Percentiles rank a stretch among this genome's conserved stretches.
Evolutionary conservation across 2,113 vertebrate genomes (phyloP).

Genomic region (Sylvia atricapilla): DNA sequence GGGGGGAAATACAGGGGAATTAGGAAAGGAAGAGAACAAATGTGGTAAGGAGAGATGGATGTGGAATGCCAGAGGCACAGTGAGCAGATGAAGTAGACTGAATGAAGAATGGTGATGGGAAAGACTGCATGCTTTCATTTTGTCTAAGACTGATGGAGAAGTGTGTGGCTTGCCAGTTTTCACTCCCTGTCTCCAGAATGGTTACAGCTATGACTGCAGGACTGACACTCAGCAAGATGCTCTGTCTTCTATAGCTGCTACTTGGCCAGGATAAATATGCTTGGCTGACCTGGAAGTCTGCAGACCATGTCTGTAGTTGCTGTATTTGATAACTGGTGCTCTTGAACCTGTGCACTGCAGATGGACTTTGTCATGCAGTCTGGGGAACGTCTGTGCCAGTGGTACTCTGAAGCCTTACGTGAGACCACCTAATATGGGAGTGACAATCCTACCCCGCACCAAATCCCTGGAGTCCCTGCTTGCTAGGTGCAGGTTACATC

Average conservation of each 20-base stretch:
- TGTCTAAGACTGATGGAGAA: not conserved
- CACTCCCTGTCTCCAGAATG: not conserved
- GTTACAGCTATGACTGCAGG: not conserved
- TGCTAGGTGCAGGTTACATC: not conserved
- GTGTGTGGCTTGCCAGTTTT: not conserved
- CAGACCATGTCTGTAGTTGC: not conserved
- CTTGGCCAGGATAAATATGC: accelerated
- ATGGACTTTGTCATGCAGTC: not conserved
- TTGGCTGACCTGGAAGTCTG: not conserved
- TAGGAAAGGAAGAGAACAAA: not conserved
- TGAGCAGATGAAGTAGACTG: not conserved
- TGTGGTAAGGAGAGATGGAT: not conserved
- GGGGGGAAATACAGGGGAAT: not conserved
- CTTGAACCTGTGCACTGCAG: not conserved
- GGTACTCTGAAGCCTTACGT: not conserved
- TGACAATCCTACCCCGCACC: not conserved
- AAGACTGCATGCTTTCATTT: not conserved
- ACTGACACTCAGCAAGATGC: not conserved
- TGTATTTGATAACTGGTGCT: not conserved
- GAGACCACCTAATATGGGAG: not conserved
- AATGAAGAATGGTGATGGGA: not conserved
- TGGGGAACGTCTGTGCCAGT: not conserved
- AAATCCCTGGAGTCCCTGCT: not conserved
- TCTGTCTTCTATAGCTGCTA: not conserved
- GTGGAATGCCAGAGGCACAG: not conserved